Conservation (phyloP, 1,140 invertebrate genomes). For the Pseudomyrmex pallidus region DNA sequence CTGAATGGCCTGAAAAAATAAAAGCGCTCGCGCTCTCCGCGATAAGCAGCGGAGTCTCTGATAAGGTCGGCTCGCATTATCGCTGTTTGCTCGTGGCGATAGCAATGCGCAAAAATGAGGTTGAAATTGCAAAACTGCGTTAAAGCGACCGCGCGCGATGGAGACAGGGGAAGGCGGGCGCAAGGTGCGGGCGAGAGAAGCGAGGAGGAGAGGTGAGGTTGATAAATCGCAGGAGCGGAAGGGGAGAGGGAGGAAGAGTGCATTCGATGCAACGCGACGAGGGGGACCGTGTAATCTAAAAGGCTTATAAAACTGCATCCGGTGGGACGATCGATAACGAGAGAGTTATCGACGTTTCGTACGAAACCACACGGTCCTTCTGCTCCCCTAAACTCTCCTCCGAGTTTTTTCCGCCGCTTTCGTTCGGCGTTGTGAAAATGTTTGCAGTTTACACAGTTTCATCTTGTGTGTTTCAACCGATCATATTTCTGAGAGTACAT, state of each 20-base stretch:
- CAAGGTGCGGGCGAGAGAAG: neutral
- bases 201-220: constrained; percentile 52
- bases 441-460: neutral
- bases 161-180: no score
- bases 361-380: constrained; percentile 65
- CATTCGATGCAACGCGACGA: constrained; percentile 71
- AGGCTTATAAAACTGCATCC: constrained; percentile 81
- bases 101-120: constrained; percentile 83
- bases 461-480: no score
- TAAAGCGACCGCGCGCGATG: constrained; percentile 26
- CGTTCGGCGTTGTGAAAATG: neutral
- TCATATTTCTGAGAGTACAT: no score
- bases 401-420: constrained; percentile 26
- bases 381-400: constrained; percentile 42
- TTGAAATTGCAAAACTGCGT: constrained; percentile 82
- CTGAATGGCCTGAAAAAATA: constrained; percentile 83
- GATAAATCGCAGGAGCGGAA: constrained; percentile 67
- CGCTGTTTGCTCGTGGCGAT: constrained; percentile 80
- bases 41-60: constrained; percentile 77
- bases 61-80: constrained; percentile 81
- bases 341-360: constrained; percentile 77
- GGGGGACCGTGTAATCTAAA: constrained; percentile 77
- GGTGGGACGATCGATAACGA: constrained; percentile 80
- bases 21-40: constrained; percentile 56
- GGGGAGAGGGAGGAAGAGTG: constrained; percentile 39